phyloP scores from a whole-genome alignment of 2,113 vertebrate genomes.

The Psettodes erumei region DNA sequence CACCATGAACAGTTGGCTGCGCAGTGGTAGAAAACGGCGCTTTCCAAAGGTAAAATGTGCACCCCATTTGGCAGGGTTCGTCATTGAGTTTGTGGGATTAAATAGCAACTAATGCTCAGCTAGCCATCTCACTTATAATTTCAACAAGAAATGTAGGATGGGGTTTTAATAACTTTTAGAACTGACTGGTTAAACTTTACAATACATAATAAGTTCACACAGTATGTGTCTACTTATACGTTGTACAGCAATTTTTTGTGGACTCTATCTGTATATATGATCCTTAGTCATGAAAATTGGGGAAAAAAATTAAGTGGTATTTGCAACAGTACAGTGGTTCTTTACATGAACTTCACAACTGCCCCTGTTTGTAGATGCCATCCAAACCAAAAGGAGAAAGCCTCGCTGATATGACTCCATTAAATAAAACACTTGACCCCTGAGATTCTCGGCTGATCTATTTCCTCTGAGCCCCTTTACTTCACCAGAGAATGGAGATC shows the following conservation, averaged over 20 bases:
- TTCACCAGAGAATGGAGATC: slow-evolving; percentile 63
- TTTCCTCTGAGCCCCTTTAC: slow-evolving; percentile 71
- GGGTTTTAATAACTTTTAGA: background rate
- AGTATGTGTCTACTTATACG: background rate
- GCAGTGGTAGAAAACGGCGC: slow-evolving; percentile 47
- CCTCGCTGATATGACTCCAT: slow-evolving; percentile 70
- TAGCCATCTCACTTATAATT: slow-evolving; percentile 1
- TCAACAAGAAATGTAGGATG: background rate
- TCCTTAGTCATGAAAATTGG: background rate
- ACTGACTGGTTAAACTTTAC: background rate
- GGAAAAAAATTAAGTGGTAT: background rate
- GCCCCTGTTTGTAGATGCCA: slow-evolving; percentile 19
- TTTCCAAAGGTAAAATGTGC: slow-evolving; percentile 38
- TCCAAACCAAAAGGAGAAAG: slow-evolving; percentile 30
- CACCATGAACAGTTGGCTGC: slow-evolving; percentile 63
- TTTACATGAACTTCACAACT: slow-evolving; percentile 31
- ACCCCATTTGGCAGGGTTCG: slow-evolving; percentile 50
- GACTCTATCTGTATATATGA: background rate
- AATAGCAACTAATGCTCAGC: slow-evolving; percentile 37
- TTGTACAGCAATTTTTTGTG: background rate
- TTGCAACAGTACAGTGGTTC: slow-evolving; percentile 3
- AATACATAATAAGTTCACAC: background rate
- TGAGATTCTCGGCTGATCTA: slow-evolving; percentile 65
- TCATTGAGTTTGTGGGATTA: slow-evolving; percentile 33
- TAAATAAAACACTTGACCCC: slow-evolving; percentile 77